Evolutionary conservation across 2,797 vertebrate species (phyloP).

Genomic region (Vultur gryphus): DNA sequence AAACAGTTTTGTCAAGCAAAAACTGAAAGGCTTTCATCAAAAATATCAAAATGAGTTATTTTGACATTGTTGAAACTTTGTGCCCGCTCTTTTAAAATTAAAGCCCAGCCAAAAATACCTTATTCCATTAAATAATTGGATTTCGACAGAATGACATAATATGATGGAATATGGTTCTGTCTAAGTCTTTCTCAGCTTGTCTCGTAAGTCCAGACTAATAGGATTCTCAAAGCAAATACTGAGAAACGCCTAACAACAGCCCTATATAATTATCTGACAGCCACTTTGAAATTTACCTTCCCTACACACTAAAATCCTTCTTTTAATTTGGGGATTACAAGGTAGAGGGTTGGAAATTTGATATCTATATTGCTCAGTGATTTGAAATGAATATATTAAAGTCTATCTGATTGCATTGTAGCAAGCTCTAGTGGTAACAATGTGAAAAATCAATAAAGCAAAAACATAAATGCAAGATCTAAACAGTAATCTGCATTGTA

Average conservation of each 20-base stretch:
- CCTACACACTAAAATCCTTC: not conserved
- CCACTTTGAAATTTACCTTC: slow-evolving; percentile 39
- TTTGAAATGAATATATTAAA: slow-evolving; percentile 13
- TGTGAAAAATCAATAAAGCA: slow-evolving; percentile 25
- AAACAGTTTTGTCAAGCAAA: not conserved
- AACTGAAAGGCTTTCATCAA: not conserved
- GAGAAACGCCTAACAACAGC: not conserved
- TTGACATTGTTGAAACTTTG: not conserved
- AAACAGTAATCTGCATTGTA: not conserved
- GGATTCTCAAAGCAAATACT: slow-evolving; percentile 33
- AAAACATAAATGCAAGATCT: not conserved
- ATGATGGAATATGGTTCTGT: not conserved
- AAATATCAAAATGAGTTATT: not conserved
- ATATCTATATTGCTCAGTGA: not conserved
- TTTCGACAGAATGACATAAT: not conserved
- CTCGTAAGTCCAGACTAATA: not conserved
- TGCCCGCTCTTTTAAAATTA: not conserved
- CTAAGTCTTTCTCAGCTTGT: not conserved
- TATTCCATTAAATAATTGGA: slow-evolving; percentile 10
- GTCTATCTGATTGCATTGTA: slow-evolving; percentile 21
- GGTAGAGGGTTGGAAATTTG: not conserved
- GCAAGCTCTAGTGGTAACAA: slow-evolving; percentile 58
- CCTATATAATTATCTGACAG: not conserved
- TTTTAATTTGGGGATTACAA: slow-evolving; percentile 21
- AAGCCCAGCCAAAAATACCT: not conserved